phyloP scores from a whole-genome alignment of 1,140 invertebrate species.

The Leptinotarsa lineolata region DNA sequence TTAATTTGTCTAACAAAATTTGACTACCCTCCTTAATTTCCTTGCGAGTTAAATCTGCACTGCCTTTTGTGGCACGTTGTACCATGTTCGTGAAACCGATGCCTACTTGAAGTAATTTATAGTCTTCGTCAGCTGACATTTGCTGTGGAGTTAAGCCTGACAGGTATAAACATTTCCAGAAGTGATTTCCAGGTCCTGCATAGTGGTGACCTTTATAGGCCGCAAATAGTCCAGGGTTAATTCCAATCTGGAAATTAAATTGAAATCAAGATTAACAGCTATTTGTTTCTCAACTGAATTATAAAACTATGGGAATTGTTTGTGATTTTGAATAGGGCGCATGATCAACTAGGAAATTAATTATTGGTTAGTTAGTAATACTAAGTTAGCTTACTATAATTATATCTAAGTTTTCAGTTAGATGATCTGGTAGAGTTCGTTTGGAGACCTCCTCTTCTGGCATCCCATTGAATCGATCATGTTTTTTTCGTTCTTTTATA shows the following conservation, averaged over 20 bases:
- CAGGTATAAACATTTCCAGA: conserved; percentile 97
- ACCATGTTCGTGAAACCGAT: conserved; percentile 99
- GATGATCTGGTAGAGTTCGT: conserved; percentile 90
- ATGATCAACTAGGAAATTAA: too few species aligned
- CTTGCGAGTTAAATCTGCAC: conserved; percentile 91
- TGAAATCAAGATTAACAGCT: neutral
- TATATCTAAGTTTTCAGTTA: conserved; percentile 91
- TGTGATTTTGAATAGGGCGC: too few species aligned
- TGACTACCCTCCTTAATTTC: conserved; percentile 97
- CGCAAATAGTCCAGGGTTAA: conserved; percentile 95
- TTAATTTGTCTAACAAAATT: conserved; percentile 88
- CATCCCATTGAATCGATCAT: conserved; percentile 96
- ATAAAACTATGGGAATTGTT: too few species aligned
- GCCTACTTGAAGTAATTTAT: conserved; percentile 87
- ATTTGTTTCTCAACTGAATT: too few species aligned
- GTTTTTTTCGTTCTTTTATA: conserved; percentile 88
- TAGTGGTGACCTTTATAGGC: conserved; percentile 98
- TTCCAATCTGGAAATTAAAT: conserved; percentile 79
- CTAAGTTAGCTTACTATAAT: conserved; percentile 85
- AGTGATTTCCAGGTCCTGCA: conserved; percentile 97
- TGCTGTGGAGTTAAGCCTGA: conserved; percentile 93
- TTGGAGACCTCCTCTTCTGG: conserved; percentile 94
- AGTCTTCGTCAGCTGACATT: conserved; percentile 95
- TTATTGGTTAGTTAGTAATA: too few species aligned
- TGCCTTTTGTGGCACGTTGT: conserved; percentile 90